phyloP scores from a whole-genome alignment of 2,888 invertebrate species.

The Diarsia rubi region DNA sequence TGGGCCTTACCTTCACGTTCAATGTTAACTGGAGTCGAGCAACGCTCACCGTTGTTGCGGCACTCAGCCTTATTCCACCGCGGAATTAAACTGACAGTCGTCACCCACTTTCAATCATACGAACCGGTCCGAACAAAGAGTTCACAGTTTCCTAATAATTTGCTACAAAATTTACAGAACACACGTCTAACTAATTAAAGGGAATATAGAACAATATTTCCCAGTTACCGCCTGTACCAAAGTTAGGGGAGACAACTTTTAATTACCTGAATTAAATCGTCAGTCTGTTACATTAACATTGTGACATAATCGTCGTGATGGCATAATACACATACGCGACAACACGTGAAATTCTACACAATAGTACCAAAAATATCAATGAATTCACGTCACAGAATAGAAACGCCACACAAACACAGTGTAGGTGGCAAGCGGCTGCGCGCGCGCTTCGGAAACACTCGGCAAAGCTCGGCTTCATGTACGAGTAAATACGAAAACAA shows the following conservation, averaged over 20 bases:
- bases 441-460: constrained; percentile 79
- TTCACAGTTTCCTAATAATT: constrained; percentile 74
- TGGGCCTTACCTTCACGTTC: constrained; percentile 85
- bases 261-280: constrained; percentile 32
- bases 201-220: constrained; percentile 40
- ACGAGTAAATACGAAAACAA: constrained; percentile 72
- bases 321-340: constrained; percentile 46
- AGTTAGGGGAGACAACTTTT: constrained; percentile 37
- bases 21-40: constrained; percentile 80
- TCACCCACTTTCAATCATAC: constrained; percentile 86
- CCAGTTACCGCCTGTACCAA: constrained; percentile 21
- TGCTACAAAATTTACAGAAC: constrained; percentile 62
- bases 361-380: constrained; percentile 81
- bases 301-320: constrained; percentile 43
- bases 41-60: constrained; percentile 76
- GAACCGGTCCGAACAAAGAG: constrained; percentile 83
- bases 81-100: constrained; percentile 78
- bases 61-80: constrained; percentile 74
- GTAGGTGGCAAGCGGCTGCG: constrained; percentile 76
- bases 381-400: constrained; percentile 82
- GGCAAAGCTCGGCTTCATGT: constrained; percentile 74
- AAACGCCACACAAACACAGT: constrained; percentile 75
- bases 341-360: constrained; percentile 64
- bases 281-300: constrained; percentile 26
- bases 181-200: constrained; percentile 66